Percentiles rank a stretch among this genome's conserved stretches.
Evolutionary conservation across 2,113 vertebrate species (phyloP).

Genomic region (Malurus alboscapulatus): DNA sequence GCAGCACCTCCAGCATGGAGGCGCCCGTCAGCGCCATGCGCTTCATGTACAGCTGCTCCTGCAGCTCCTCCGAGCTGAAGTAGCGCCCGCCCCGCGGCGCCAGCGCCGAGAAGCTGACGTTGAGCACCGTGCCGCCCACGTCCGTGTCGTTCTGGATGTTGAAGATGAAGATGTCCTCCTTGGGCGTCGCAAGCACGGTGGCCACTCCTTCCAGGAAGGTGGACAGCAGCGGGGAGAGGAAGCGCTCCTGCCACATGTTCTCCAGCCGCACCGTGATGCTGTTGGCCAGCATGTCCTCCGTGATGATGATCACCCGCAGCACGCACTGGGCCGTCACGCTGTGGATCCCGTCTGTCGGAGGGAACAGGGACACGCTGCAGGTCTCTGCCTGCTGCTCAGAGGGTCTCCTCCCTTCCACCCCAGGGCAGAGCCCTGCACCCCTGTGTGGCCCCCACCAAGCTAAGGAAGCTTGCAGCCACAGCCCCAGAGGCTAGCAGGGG

Average conservation of each 20-base stretch:
- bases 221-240: conserved; percentile 89
- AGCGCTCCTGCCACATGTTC: conserved; percentile 98
- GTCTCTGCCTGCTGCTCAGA: neutral
- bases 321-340: conserved; percentile 92
- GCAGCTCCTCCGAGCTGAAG: conserved; percentile 94
- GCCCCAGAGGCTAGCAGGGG: neutral
- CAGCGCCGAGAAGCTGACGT: conserved; percentile 92
- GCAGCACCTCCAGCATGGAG: conserved; percentile 93
- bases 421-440: neutral
- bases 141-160: conserved; percentile 96
- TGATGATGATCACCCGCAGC: conserved; percentile 94
- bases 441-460: neutral
- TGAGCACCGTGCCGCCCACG: conserved; percentile 84
- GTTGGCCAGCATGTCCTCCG: conserved; percentile 95
- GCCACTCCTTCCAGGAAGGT: conserved; percentile 94
- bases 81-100: conserved; percentile 83
- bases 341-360: conserved; percentile 87
- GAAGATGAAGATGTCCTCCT: conserved; percentile 96
- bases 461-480: neutral
- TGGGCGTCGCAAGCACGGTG: conserved; percentile 86
- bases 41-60: conserved; percentile 97
- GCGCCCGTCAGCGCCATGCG: conserved; percentile 86
- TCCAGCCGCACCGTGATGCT: conserved; percentile 95
- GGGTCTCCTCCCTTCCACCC: neutral
- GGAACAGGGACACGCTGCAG: neutral